Evolutionary conservation across 2,888 invertebrate genomes (phyloP), one percentile per base, ranked within the genome.

Genomic region (Gnatocerus cornutus): DNA sequence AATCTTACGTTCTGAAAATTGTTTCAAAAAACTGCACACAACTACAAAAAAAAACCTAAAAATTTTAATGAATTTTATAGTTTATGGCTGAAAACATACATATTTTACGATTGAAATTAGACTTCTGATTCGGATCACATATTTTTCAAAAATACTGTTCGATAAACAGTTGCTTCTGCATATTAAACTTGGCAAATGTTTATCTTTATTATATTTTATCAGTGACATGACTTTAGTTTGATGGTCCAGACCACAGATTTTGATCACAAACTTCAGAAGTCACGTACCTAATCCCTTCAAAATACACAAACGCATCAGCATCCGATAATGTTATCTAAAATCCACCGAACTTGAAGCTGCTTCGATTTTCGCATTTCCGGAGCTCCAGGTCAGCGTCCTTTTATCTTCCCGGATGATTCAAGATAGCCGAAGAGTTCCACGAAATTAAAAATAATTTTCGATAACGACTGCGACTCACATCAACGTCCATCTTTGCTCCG

Each of bases 401-500:
- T 7, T 33, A 33, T 33, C 33, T 33, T n/a, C n/a, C 33, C 33
- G 33, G 7, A 33, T n/a, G 33, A 33, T 33, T 33, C 6, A 33
- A 33, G 33, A 33, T 6, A 21, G 21, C 4, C 21, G 21, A 21
- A 3, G 21, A 33, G 2, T 41, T 12, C 12, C 41, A 6, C 41
- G 12, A 12, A 41, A 41, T 41, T 41, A 41, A 41, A 41, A 41
- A 46, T 16, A 46, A 14, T 21, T 16, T 46, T 46, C 46, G 46
- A n/a, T 14, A n/a, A 12, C 3, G 9, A 9, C 21, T 21, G n/a
- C 8, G 16, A 48, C 16, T 48, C 4, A 13, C 27, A 27, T 3
- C 21, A 12, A 7, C 27, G 27, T n/a, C 29, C n/a, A 9, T 27
- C 21, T 50, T 50, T 52, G 12, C 13, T 12, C 12, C 52, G 33